Evolutionary conservation across 1,140 invertebrate genomes (phyloP), one percentile per base, ranked within the genome.

Genomic region (Pomacea maculata): DNA sequence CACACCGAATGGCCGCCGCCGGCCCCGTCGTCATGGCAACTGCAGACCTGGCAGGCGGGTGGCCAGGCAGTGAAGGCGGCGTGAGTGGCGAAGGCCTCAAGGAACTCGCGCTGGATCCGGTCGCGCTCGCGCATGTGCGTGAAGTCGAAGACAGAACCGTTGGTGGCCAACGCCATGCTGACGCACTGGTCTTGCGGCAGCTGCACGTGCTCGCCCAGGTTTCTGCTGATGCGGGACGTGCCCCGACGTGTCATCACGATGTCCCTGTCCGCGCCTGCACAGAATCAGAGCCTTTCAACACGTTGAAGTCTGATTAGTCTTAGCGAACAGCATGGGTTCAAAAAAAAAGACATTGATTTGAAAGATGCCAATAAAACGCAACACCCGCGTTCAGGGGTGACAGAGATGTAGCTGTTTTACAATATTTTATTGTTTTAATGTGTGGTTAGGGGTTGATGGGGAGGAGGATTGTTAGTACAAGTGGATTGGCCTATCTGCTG

Each of bases 91-190:
- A 96, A 95, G 0, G 95, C 63, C 34, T 75, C 57, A 3, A 82
- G 45, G 72, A 82, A 82, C 63, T 82, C 80, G 17, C 55, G 52
- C 65, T 72, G 72, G 15, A 80, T 61, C n/a, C 74, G 64, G 8
- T 10, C 21, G 45, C 78, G 79, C 7, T 77, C 74, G 11, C 72
- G 82, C 64, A 88, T 75, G 73, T 86, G 80, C 72, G 76, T 80
- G 34, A 84, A 80, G 84, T 90, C 90, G 83, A 93, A 93, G 15
- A 92, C 82, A 9, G 91, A 91, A 92, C 97, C 97, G 86, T 97
- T 96, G 1, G 95, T 96, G 86, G 96, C 95, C 78, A 97, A 86
- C 1, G 96, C 95, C 11, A 98, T 91, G 0, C 95, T 94, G 0
- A 94, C 94, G 88, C 96, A 98, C n/a, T 19, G 21, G 45, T n/a